Base-by-base conservation (phyloP, 2,888 invertebrate genomes). In the Polymixis flavicincta region DNA sequence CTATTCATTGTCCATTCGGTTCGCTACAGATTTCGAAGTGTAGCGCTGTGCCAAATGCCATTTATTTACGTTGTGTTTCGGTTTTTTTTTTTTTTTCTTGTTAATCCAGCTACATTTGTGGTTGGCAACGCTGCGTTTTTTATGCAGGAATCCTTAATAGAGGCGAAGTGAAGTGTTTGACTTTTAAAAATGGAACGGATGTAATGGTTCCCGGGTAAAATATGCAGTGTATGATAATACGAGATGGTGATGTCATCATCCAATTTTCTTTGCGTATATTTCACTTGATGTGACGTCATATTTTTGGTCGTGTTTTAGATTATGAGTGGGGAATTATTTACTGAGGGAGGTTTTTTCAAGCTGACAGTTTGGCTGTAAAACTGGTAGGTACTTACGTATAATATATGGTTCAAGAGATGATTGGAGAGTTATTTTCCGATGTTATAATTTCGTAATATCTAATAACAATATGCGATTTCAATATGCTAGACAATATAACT, bases 1-100 rank as follows among this genome's bases (percentile, higher is more conserved):
- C 91, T 91, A 95, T 93, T 94, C 94, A 94, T 92, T 92, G 92
- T 92, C 91, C 91, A 90, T 91, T 92, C 88, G 82, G 84, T 88
- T 87, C 85, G 87, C 76, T 87, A 85, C 83, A 86, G 90, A 92
- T 92, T 90, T 91, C 78, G 75, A 80, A 81, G 78, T 82, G 88
- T 79, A 91, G 88, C 89, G 87, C 90, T 88, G 91, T 92, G 93
- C 94, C 93, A 93, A 94, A 92, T 91, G 89, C 86, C 90, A 91
- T 92, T 90, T 80, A 84, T 85, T 87, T 82, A 79, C 78, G 64
- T 77, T 76, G 76, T 78, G 71, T 65, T n/a, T n/a, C n/a, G n/a
- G n/a, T n/a, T 84, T 84, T 80, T 74, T 74, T 75, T 71, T 78
- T 87, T 87, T 78, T 80, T 63, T 78, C 76, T 86, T 81, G 76